phyloP scores from a whole-genome alignment of 2,888 invertebrate genomes.

The Hypercompe scribonia region DNA sequence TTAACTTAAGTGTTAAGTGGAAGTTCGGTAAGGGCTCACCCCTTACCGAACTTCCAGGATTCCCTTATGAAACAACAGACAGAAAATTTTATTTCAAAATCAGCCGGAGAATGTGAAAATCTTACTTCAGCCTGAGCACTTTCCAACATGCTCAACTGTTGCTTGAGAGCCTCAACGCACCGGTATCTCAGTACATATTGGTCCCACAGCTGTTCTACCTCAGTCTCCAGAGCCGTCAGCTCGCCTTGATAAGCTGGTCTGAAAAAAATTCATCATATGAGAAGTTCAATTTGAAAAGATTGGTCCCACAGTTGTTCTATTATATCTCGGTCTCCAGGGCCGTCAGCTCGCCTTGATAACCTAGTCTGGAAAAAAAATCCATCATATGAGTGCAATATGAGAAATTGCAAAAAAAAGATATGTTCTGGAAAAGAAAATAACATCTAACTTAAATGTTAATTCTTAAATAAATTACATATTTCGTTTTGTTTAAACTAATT shows the following conservation, averaged over 20 bases:
- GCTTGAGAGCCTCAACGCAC: slow-evolving; percentile 95
- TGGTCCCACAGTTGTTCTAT: slow-evolving; percentile 93
- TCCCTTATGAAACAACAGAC: background rate
- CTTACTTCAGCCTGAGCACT: slow-evolving; percentile 89
- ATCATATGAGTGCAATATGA: background rate
- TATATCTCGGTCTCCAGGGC: slow-evolving; percentile 94
- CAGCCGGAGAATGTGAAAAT: background rate
- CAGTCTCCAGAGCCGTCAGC: slow-evolving; percentile 94
- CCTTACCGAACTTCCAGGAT: background rate
- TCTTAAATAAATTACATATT: no score
- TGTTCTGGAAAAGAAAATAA: no score
- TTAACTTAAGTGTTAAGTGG: no score
- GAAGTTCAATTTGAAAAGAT: slow-evolving; percentile 67
- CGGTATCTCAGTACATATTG: slow-evolving; percentile 96
- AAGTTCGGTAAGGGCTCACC: no score
- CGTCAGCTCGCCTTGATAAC: slow-evolving; percentile 98
- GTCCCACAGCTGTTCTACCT: slow-evolving; percentile 93
- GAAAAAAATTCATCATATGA: slow-evolving; percentile 5
- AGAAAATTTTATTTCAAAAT: background rate
- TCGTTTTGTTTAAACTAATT: no score
- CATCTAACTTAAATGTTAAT: no score
- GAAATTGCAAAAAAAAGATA: background rate
- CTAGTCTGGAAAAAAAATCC: slow-evolving; percentile 87
- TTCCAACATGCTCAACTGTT: slow-evolving; percentile 93
- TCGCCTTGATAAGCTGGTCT: slow-evolving; percentile 99